Percentiles rank a stretch among this genome's conserved stretches.
Conservation (phyloP, 2,888 invertebrate species). For the Perizoma flavofasciatum region DNA sequence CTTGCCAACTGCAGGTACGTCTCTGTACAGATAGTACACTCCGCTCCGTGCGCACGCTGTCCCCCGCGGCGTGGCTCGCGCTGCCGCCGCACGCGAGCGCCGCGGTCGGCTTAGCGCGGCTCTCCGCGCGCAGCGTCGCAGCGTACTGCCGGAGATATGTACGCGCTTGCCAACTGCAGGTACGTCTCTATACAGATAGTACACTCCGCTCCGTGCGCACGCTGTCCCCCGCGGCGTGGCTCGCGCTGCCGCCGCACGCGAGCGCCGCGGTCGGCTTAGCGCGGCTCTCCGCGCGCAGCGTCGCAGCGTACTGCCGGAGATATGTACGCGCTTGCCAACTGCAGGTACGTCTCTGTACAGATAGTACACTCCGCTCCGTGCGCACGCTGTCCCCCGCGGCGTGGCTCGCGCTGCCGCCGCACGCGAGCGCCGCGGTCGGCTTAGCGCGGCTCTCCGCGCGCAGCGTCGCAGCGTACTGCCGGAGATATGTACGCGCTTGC, state of each 20-base stretch:
- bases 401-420: conserved; percentile 91
- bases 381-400: conserved; percentile 91
- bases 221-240: conserved; percentile 92
- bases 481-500: conserved; percentile 88
- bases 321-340: conserved; percentile 89
- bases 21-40: too few species aligned
- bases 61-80: conserved; percentile 93
- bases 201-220: conserved; percentile 90
- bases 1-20: conserved; percentile 84
- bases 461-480: conserved; percentile 90
- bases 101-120: conserved; percentile 70
- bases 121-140: conserved; percentile 88
- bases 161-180: conserved; percentile 84
- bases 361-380: conserved; percentile 87
- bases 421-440: conserved; percentile 39
- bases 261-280: conserved; percentile 46
- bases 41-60: conserved; percentile 90
- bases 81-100: conserved; percentile 76
- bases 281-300: conserved; percentile 87
- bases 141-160: conserved; percentile 91
- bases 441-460: conserved; percentile 86
- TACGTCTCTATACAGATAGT: conserved; percentile 42
- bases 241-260: conserved; percentile 86
- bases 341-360: conserved; percentile 58
- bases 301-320: conserved; percentile 89